Evolutionary conservation across 2,888 invertebrate genomes (phyloP).

Genomic region (Drosophila mayaguana): DNA sequence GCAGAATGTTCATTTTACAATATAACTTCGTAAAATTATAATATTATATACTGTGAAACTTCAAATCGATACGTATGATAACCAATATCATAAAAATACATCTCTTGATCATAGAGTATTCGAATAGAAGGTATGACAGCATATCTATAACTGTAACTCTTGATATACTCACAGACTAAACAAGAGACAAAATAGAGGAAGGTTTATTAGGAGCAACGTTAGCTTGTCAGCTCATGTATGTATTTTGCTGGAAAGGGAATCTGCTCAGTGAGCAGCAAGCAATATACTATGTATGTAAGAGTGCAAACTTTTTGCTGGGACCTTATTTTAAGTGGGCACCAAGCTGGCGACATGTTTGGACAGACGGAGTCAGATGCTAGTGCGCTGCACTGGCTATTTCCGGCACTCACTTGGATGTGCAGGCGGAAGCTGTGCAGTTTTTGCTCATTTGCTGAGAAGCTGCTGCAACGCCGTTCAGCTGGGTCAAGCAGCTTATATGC

Average conservation of each 20-base stretch:
- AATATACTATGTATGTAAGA: neutral
- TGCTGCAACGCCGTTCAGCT: conserved; percentile 15
- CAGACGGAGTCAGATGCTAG: conserved; percentile 33
- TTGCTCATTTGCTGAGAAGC: conserved; percentile 62
- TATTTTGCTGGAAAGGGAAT: neutral
- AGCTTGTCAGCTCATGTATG: conserved; percentile 2
- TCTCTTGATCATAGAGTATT: neutral
- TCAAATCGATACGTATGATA: too few species aligned
- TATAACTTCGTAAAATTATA: too few species aligned
- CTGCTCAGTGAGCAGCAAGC: neutral
- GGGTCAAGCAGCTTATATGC: conserved; percentile 34
- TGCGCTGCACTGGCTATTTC: conserved; percentile 37
- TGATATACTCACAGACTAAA: neutral
- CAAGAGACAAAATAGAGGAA: conserved; percentile 4
- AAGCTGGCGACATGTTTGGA: conserved; percentile 56
- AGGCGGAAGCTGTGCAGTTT: conserved; percentile 61
- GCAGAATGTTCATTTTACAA: too few species aligned
- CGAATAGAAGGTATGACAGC: neutral
- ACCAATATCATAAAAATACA: too few species aligned
- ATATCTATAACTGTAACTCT: neutral
- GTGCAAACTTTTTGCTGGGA: conserved; percentile 32
- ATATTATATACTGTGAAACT: too few species aligned
- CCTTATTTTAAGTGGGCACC: conserved; percentile 51
- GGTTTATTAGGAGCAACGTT: conserved; percentile 16
- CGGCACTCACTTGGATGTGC: conserved; percentile 48